Evolutionary conservation across 2,888 invertebrate genomes (phyloP), one percentile per base, ranked within the genome.

Genomic region (Aphodius sticticus): DNA sequence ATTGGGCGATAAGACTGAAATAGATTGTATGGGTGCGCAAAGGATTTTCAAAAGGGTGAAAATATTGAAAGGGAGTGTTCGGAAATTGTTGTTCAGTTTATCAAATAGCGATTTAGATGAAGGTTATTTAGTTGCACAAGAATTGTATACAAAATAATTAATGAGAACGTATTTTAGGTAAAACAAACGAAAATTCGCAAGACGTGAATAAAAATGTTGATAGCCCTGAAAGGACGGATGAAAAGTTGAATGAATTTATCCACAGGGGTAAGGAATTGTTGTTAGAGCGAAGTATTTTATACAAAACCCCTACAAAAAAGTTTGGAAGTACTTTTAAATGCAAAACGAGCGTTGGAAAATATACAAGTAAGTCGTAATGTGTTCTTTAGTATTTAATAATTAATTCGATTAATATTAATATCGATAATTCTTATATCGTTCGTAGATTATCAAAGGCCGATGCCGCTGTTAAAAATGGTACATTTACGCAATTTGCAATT

Each of bases 271-370:
- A 86, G 81, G 82, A 87, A 80, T 85, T 88, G 77, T 80, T 88
- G 35, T 86, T 87, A 83, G 86, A 88, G 74, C 82, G 88, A 35
- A 89, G 88, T 81, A 84, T 88, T 69, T 82, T 88, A 69, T 87
- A 87, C 81, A 84, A 82, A 77, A 86, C 84, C 12, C 85, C 86
- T n/a, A 36, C 74, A 6, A 35, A 74, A 74, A 74, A 74, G 36
- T 69, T 16, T 70, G 14, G 35, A 77, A 71, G 15, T 7, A 70
- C 14, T 69, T n/a, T 26, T n/a, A n/a, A 37, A 9, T 35, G 69
- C 72, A 36, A 72, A 16, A 53, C 71, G 4, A 71, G 35, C 9
- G 12, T 71, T 16, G 72, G 26, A 12, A 72, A 74, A 72, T 72
- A 16, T 14, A 16, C 38, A 9, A 74, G 37, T 36, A 74, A 74